Percentiles rank a stretch among this genome's conserved stretches.
Conservation (phyloP, 2,888 invertebrate species). For the Luperina testacea region DNA sequence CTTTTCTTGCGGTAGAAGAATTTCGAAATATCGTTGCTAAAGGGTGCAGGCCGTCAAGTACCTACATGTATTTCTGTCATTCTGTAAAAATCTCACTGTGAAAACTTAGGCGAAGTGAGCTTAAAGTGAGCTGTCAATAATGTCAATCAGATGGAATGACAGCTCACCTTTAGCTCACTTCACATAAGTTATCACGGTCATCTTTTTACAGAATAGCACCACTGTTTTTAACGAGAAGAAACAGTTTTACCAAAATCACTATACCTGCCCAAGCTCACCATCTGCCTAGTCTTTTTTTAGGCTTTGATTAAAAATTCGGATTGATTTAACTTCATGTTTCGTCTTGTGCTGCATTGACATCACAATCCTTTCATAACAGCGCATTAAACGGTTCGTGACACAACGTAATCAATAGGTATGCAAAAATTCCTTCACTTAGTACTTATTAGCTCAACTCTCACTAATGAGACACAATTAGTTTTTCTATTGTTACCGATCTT, state of each 20-base stretch:
- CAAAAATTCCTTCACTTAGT: conserved; percentile 5
- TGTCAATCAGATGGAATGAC: no score
- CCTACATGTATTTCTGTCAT: not conserved
- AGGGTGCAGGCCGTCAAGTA: no score
- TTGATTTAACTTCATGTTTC: not conserved
- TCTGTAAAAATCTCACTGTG: not conserved
- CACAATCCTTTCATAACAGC: not conserved
- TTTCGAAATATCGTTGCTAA: not conserved
- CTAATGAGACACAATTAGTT: no score
- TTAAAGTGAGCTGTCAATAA: no score
- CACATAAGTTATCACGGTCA: no score
- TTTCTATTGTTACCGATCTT: no score
- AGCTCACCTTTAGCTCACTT: no score
- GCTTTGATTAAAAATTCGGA: not conserved
- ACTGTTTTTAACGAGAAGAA: not conserved
- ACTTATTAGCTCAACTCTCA: no score
- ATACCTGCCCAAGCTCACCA: not conserved
- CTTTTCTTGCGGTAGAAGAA: not conserved
- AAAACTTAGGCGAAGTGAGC: no score
- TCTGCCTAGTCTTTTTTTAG: not conserved
- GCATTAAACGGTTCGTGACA: conserved; percentile 2
- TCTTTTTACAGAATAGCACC: no score
- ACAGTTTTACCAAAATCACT: not conserved
- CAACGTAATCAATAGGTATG: conserved; percentile 4
- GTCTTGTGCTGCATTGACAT: not conserved